Conservation (phyloP, 2,113 vertebrate species). For the Delphinus delphis region DNA sequence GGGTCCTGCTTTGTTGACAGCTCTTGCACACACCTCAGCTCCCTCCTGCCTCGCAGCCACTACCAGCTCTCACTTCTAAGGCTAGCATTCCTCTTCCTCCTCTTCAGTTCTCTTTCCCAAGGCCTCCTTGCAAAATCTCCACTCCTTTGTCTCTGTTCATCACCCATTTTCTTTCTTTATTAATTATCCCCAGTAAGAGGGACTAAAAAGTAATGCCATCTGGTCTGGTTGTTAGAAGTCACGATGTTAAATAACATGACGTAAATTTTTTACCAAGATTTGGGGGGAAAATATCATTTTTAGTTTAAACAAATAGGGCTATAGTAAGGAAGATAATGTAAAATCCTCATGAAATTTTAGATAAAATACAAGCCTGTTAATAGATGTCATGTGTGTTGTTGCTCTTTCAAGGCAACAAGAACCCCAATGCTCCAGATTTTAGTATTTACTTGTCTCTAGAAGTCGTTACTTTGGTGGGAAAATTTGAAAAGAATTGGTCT, state of each 20-base stretch:
- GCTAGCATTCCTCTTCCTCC: not conserved
- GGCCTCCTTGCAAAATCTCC: not conserved
- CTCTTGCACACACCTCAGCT: not conserved
- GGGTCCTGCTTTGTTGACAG: not conserved
- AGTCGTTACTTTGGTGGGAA: not conserved
- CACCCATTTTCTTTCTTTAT: not conserved
- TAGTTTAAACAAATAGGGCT: not conserved
- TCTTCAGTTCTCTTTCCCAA: not conserved
- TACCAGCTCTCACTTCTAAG: not conserved
- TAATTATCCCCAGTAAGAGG: not conserved
- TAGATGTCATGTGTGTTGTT: not conserved
- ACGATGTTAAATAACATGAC: not conserved
- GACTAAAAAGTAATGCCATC: not conserved
- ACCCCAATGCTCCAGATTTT: not conserved
- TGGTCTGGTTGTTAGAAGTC: not conserved
- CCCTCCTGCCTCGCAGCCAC: not conserved
- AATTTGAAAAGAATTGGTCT: not conserved
- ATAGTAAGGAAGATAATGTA: not conserved
- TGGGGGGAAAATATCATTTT: not conserved
- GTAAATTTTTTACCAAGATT: not conserved
- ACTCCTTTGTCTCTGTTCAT: not conserved
- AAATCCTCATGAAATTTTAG: not conserved
- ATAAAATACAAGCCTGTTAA: not conserved
- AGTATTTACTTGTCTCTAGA: not conserved
- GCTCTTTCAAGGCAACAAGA: not conserved